Base-by-base conservation (phyloP, 2,113 vertebrate species). In the Columba janthina region DNA sequence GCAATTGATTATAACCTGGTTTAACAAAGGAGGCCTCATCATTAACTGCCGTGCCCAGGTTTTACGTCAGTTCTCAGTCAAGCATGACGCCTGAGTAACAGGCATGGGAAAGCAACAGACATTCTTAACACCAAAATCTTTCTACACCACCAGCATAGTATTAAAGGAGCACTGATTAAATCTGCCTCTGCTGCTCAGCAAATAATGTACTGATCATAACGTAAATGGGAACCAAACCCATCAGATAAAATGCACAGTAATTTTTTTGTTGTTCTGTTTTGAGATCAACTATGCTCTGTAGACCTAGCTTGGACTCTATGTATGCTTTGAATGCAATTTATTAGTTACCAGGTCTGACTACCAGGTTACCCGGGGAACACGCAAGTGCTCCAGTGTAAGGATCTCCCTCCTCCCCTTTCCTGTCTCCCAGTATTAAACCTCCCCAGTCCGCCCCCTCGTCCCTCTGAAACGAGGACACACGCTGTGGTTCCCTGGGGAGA, bases 381-480 rank as follows among this genome's bases (percentile, higher is more conserved):
- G 11, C 0, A 1, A 77, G 51, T 58, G 54, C 24, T 86, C 38
- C 56, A 70, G n/a, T 4, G 15, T 22, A 82, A 85, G 36, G 62
- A 36, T 22, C 7, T 61, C 36, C 50, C 48, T 83, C 90, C 64
- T 88, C 29, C 34, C 20, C 51, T 24, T 88, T 90, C 74, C 79
- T 70, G n/a, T 66, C 51, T 90, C 85, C 38, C 64, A 32, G 62
- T 11, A 73, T 54, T 67, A 83, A 76, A 88, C 58, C 67, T 74
- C 91, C 60, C 60, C 40, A 28, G 42, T 7, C 0, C 0, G 12
- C 14, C 29, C 12, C 4, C 50, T 85, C 1, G 0, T 12, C 40
- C 19, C 76, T 84, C 32, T 2, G 5, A 80, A 50, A 10, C 0
- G 0, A 93, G 57, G 74, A 77, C 29, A 80, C 22, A 36, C 1